Evolutionary conservation across 2,888 invertebrate genomes (phyloP), one percentile per base, ranked within the genome.

Genomic region (Nasonia oneida): DNA sequence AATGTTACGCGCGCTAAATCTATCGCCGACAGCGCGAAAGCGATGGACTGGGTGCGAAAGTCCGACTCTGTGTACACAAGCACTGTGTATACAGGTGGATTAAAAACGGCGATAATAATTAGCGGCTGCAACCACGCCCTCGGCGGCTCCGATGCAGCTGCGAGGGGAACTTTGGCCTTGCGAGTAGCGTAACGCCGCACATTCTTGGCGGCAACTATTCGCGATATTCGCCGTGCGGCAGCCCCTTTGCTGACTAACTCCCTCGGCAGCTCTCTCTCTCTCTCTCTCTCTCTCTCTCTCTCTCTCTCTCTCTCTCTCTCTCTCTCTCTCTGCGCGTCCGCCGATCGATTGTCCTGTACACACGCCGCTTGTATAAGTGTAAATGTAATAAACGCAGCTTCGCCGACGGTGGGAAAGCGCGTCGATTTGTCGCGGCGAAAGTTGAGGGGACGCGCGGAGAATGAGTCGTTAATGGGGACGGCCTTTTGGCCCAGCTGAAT

Each of bases 381-480:
- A 18, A 23, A 61, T n/a, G 57, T n/a, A 61, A n/a, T 61, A 61
- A 61, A 61, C 57, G 57, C 6, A 53, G 15, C 15, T 29, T 29
- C 29, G 29, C 29, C 29, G 29, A 1, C 29, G 29, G 29, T 1
- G 29, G 29, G 29, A 1, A 29, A 29, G 29, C 80, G 15, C 80
- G 80, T 50, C 71, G 77, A 85, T 77, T 77, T 71, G 85, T 74
- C 57, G 74, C 57, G 67, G 10, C 29, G 47, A 76, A 84, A 81
- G 76, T 70, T 33, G 75, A 75, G n/a, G 71, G 50, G 64, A 76
- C 18, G 70, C 57, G 50, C 47, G 47, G 64, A 80, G 85, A 86
- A 86, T 76, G 80, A 83, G 80, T 86, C 79, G 86, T 80, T 86
- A 83, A 83, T 83, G 61, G 71, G 47, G 47, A 70, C 53, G 33